Evolutionary conservation across 1,140 invertebrate genomes (phyloP).

Genomic region (Dendrolimus kikuchii): DNA sequence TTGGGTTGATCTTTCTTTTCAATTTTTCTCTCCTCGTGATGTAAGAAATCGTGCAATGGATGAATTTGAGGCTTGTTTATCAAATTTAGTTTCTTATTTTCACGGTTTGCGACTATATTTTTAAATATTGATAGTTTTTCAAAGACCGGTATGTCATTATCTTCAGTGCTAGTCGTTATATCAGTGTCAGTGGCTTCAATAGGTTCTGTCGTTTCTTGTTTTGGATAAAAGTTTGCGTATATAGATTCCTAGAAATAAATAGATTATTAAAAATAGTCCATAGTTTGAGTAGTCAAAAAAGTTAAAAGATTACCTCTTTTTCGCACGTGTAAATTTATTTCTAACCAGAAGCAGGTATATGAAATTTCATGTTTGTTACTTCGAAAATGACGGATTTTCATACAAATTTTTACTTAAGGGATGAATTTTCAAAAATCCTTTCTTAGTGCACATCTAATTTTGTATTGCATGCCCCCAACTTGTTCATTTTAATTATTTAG

Average conservation of each 20-base stretch:
- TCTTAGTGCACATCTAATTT: too few relatives aligned
- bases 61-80: constrained; percentile 47
- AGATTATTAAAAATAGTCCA: not conserved
- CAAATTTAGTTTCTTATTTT: constrained; percentile 31
- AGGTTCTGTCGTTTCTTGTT: constrained; percentile 8
- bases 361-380: too few relatives aligned
- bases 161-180: constrained; percentile 8
- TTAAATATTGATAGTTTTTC: constrained; percentile 56
- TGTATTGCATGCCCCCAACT: too few relatives aligned
- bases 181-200: constrained; percentile 11
- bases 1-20: constrained; percentile 56
- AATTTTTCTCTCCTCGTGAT: constrained; percentile 49
- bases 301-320: too few relatives aligned
- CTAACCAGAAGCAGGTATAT: too few relatives aligned
- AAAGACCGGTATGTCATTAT: constrained; percentile 36
- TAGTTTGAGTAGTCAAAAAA: too few relatives aligned
- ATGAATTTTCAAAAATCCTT: too few relatives aligned
- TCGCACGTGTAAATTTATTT: too few relatives aligned
- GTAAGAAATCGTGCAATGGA: constrained; percentile 45
- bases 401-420: too few relatives aligned
- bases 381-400: too few relatives aligned
- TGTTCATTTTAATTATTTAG: too few relatives aligned
- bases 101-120: constrained; percentile 42
- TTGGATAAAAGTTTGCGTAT: constrained; percentile 25
- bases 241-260: constrained; percentile 38